Conservation (phyloP, 2,888 invertebrate genomes). For the Heliconius aoede region DNA sequence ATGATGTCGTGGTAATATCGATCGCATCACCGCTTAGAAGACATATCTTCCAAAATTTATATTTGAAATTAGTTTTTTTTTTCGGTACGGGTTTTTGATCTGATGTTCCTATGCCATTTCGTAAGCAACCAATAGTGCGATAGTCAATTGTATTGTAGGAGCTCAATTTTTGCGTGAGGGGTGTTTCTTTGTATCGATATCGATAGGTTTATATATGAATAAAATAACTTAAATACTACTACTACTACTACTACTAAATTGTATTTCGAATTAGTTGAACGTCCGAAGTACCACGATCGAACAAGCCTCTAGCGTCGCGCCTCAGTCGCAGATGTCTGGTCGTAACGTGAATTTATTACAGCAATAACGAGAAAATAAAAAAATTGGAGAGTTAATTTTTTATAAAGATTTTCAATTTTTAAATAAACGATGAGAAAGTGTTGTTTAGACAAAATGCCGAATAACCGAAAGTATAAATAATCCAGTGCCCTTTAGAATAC, state of each 20-base stretch:
- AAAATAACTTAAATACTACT: not conserved
- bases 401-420: conserved; percentile 75
- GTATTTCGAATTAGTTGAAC: conserved; percentile 52
- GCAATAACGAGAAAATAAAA: conserved; percentile 60
- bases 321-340: conserved; percentile 72
- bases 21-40: conserved; percentile 72
- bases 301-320: conserved; percentile 70
- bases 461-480: conserved; percentile 77
- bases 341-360: conserved; percentile 76
- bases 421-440: conserved; percentile 34
- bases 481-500: conserved; percentile 82
- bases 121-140: conserved; percentile 67
- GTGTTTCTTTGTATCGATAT: conserved; percentile 73
- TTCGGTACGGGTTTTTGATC: conserved; percentile 82
- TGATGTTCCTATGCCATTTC: conserved; percentile 81
- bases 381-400: conserved; percentile 70
- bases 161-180: conserved; percentile 80
- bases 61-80: conserved; percentile 64
- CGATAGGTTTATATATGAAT: conserved; percentile 55
- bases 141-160: conserved; percentile 81
- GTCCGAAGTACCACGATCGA: conserved; percentile 68
- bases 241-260: not conserved
- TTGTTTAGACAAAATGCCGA: conserved; percentile 65
- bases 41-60: conserved; percentile 75
- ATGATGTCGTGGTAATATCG: conserved; percentile 69